Base-by-base conservation (phyloP, 1,140 invertebrate genomes). In the Musca vetustissima region DNA sequence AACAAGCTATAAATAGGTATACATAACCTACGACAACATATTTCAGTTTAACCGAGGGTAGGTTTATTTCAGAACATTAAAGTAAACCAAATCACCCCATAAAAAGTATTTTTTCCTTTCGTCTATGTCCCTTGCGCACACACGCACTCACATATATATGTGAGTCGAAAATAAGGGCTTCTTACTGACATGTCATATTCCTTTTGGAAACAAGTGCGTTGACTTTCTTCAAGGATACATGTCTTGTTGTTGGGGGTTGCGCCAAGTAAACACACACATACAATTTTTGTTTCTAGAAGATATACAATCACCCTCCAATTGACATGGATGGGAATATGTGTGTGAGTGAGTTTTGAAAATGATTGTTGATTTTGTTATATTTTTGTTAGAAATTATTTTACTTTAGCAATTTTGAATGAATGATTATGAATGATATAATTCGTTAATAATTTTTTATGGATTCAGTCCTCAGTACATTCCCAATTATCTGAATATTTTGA, bases 1-100 rank as follows among this genome's bases (percentile, higher is more conserved):
- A n/a, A n/a, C 57, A 69, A 55, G 52, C 32, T 43, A 49, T 61
- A 48, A 64, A 64, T 61, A 50, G 57, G 47, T 43, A 64, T 28
- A 66, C 68, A 48, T 69, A 69, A 69, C 68, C 68, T 69, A 69
- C 68, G 59, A 66, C 68, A 69, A 69, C 49, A 52, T 21, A 69
- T 69, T 69, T 69, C 6, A 69, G 43, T 52, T 65, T 66, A 61
- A 59, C 61, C 64, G 25, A 69, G 68, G 68, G 68, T 69, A 69
- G 68, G 57, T 69, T 64, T 49, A 19, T 19, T 43, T 59, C 21
- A 43, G 36, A 43, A 43, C 11, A 43, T 43, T 43, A 43, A 43
- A 43, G 36, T 43, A 13, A 43, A 43, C 6, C 11, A 43, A 43
- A 43, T 22, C 15, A 7, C 47, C 48, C 36, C 36, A 43, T 19